These are phyloP conservation scores for Turritopsis dohrnii DNA, from an alignment of 30 jellyfish, hydroid and myxozoan species.

Conservation along the genomic window DNA sequence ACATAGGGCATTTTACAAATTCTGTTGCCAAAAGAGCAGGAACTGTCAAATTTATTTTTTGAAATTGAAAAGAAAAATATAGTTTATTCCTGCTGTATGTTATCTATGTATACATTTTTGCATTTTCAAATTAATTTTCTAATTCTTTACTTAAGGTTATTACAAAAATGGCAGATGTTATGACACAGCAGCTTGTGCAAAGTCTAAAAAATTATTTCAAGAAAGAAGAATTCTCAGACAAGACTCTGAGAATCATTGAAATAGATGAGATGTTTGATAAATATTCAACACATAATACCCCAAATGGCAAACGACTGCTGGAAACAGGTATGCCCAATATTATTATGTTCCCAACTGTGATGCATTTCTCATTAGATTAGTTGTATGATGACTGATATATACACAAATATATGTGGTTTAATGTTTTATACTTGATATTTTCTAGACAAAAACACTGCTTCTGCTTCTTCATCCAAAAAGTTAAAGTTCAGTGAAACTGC, in stretches of 20 bases:
- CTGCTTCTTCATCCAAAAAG: neutral
- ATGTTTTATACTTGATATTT: neutral
- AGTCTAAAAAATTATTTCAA: conserved; percentile 27
- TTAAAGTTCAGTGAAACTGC: neutral
- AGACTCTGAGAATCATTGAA: conserved; percentile 30
- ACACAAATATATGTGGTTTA: too few relatives aligned
- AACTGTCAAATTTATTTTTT: too few relatives aligned
- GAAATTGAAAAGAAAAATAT: neutral
- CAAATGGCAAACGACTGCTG: neutral
- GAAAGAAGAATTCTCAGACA: conserved; percentile 27
- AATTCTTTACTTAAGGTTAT: neutral
- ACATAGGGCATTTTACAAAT: too few relatives aligned
- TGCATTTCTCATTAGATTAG: neutral
- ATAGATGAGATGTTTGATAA: neutral
- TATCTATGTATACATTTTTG: too few relatives aligned
- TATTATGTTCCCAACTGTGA: neutral
- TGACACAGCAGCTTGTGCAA: conserved; percentile 30
- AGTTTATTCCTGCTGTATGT: too few relatives aligned
- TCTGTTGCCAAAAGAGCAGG: too few relatives aligned
- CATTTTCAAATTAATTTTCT: neutral
- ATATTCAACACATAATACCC: neutral
- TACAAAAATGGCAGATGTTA: conserved; percentile 10
- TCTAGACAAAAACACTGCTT: neutral
- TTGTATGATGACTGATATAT: neutral
- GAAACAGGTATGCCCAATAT: neutral